Percentiles rank a stretch among this genome's conserved stretches.
phyloP scores from a whole-genome alignment of 2,113 vertebrate genomes.

The Climacteris rufus region DNA sequence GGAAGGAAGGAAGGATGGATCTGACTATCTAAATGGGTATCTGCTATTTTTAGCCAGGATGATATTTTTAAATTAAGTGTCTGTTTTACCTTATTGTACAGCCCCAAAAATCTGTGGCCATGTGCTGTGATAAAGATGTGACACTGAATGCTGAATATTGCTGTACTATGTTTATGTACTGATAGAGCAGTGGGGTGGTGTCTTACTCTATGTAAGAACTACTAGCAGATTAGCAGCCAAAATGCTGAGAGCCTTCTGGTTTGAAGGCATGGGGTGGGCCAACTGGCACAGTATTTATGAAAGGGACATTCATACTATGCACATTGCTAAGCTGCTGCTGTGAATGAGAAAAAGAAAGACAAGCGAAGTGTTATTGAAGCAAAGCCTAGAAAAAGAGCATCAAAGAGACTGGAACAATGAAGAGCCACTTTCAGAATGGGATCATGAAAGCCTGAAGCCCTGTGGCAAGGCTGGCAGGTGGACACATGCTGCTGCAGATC shows the following conservation, averaged over 20 bases:
- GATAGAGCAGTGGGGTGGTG: not conserved
- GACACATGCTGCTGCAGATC: conserved; percentile 25
- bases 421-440: not conserved
- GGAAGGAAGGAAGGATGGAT: not conserved
- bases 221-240: not conserved
- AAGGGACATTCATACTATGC: not conserved
- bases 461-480: conserved; percentile 28
- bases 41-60: not conserved
- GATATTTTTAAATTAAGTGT: not conserved
- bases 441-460: conserved; percentile 20
- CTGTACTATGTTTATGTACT: not conserved
- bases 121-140: not conserved
- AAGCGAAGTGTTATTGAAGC: conserved; percentile 32
- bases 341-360: conserved; percentile 26
- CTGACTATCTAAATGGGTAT: not conserved
- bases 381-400: conserved; percentile 40
- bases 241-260: conserved; percentile 2
- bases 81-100: not conserved
- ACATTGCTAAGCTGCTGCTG: not conserved
- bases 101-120: not conserved
- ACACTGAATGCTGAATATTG: not conserved
- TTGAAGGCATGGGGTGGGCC: not conserved
- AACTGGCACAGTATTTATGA: conserved; percentile 7
- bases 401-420: conserved; percentile 6
- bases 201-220: not conserved